phyloP scores from a whole-genome alignment of 2,888 invertebrate species.

The Micoletzkya japonica region DNA sequence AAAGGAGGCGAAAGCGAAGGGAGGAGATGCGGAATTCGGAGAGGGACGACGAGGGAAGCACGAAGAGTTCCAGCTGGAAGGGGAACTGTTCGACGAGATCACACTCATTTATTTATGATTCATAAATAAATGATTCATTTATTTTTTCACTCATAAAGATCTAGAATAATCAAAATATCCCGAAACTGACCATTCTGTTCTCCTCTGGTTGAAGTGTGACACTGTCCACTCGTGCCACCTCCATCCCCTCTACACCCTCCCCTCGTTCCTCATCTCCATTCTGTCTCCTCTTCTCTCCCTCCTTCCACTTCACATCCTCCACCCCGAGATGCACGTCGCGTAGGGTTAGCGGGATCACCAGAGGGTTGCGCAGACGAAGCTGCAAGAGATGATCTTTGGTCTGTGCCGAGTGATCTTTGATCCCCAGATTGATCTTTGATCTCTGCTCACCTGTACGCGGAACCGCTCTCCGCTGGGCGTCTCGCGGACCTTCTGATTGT shows the following conservation, averaged over 20 bases:
- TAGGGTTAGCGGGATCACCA: conserved; percentile 40
- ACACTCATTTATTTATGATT: not conserved
- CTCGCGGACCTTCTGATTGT: conserved; percentile 44
- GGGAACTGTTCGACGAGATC: not conserved
- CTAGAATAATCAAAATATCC: not conserved
- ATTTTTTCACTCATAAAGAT: conserved; percentile 4
- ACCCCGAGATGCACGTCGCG: conserved; percentile 39
- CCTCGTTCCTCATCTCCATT: not conserved
- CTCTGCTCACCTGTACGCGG: conserved; percentile 36
- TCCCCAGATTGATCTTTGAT: not conserved
- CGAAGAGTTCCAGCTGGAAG: conserved; percentile 33
- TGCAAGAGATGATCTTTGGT: not conserved
- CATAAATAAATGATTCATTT: not conserved
- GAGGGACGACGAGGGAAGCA: conserved; percentile 19
- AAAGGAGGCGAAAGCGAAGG: conserved; percentile 5
- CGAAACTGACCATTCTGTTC: conserved; percentile 7
- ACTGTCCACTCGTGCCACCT: not conserved
- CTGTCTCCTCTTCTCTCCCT: conserved; percentile 1
- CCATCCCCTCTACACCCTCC: not conserved
- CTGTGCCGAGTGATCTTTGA: not conserved
- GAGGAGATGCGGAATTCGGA: conserved; percentile 31
- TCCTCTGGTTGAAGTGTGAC: not conserved
- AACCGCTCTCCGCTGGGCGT: conserved; percentile 51
- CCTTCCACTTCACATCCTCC: conserved; percentile 1
- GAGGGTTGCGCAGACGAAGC: conserved; percentile 44